A percentile compares a stretch with the other conserved stretches of the same genome.
Conservation (phyloP, 2,113 vertebrate genomes). For the Prinia subflava region DNA sequence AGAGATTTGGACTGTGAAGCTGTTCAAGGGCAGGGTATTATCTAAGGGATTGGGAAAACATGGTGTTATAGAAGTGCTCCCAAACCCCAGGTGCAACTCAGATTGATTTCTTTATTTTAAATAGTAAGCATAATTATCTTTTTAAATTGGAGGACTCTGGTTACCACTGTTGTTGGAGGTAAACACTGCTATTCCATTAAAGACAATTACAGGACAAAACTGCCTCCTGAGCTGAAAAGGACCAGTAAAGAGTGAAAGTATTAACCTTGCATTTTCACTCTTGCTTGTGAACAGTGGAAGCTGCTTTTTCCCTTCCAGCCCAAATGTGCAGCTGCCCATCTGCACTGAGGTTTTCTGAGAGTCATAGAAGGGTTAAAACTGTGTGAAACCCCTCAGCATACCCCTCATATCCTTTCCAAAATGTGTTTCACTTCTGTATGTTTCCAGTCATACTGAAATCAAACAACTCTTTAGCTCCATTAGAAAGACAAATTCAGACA, state of each 20-base stretch:
- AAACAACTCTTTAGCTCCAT: neutral
- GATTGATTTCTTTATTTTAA: neutral
- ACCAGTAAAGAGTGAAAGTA: neutral
- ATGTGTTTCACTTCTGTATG: neutral
- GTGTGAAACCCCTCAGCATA: neutral
- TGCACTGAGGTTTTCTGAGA: neutral
- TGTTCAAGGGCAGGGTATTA: neutral
- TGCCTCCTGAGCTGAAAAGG: neutral
- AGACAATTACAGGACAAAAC: neutral
- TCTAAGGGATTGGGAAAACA: neutral
- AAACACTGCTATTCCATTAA: neutral
- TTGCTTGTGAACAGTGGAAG: neutral
- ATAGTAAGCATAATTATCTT: neutral
- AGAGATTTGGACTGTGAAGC: neutral
- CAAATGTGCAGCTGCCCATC: neutral
- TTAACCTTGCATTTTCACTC: neutral
- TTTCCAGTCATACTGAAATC: neutral
- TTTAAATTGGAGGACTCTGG: neutral
- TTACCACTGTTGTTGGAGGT: neutral
- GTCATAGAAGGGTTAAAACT: neutral
- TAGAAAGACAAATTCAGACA: slow-evolving; percentile 12
- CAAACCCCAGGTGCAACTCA: neutral
- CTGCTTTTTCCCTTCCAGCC: neutral
- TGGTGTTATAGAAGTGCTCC: neutral
- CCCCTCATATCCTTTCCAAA: neutral